Evolutionary conservation across 1,140 invertebrate species (phyloP).

Genomic region (Portunus trituberculatus): DNA sequence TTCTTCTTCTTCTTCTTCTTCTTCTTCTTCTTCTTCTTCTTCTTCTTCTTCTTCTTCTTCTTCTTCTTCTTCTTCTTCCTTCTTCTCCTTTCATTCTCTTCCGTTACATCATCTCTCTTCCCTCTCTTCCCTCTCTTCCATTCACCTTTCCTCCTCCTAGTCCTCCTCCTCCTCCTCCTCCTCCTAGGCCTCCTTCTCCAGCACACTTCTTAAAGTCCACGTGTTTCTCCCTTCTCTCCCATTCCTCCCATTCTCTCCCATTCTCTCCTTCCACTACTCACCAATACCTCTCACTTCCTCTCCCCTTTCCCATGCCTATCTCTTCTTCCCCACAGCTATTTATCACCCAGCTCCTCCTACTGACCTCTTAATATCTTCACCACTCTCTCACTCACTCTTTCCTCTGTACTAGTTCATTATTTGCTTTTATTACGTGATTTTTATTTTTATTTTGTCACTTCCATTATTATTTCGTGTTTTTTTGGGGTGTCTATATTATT

Average conservation of each 20-base stretch:
- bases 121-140: background rate
- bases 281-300: background rate
- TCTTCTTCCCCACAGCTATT: background rate
- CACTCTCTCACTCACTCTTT: background rate
- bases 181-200: background rate
- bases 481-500: no score
- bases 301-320: background rate
- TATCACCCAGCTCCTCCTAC: background rate
- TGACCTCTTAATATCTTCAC: background rate
- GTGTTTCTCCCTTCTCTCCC: background rate
- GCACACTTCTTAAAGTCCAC: background rate
- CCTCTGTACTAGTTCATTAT: background rate
- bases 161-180: background rate
- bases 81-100: constrained; percentile 13
- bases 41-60: background rate
- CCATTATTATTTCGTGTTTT: background rate
- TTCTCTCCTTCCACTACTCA: no score
- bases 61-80: no score
- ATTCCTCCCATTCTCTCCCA: background rate
- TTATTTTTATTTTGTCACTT: no score
- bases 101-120: background rate
- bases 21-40: background rate
- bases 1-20: background rate
- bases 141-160: background rate
- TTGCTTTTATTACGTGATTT: no score